Conservation (phyloP, 2,113 vertebrate genomes). For the Amphilophus citrinellus region DNA sequence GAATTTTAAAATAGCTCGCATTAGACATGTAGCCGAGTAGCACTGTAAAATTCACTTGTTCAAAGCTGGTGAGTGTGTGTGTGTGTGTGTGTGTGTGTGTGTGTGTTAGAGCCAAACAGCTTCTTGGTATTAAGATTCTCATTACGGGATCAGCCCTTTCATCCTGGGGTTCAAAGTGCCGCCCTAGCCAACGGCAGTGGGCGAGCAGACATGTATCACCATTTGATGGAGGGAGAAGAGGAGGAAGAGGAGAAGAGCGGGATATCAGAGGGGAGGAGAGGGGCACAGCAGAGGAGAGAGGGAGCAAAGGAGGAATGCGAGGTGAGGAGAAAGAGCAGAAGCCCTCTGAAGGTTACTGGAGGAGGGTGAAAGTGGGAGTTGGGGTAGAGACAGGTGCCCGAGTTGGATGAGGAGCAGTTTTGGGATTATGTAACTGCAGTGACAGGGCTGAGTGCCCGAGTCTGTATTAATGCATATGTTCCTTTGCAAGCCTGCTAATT, state of each 20-base stretch:
- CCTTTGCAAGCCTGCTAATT: not conserved
- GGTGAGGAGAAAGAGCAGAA: conserved; percentile 20
- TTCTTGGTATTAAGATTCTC: conserved; percentile 71
- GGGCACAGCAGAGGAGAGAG: not conserved
- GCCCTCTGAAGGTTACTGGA: conserved; percentile 6
- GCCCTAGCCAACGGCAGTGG: conserved; percentile 54
- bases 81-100: not conserved
- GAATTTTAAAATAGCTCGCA: conserved; percentile 66
- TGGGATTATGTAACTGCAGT: conserved; percentile 21
- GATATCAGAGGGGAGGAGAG: conserved; percentile 43
- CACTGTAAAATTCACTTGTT: conserved; percentile 52
- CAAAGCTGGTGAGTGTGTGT: conserved; percentile 30
- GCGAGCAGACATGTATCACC: conserved; percentile 44
- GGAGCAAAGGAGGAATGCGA: not conserved
- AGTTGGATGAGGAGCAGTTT: not conserved
- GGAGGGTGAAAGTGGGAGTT: conserved; percentile 4
- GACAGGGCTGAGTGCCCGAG: not conserved
- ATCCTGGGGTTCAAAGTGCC: conserved; percentile 72
- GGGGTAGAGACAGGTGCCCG: not conserved
- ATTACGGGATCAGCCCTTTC: conserved; percentile 74
- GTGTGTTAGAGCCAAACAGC: conserved; percentile 33
- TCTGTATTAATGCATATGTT: conserved; percentile 6
- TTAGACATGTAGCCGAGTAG: conserved; percentile 63
- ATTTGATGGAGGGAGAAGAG: conserved; percentile 43
- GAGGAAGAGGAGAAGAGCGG: conserved; percentile 14